Base-by-base conservation (phyloP, 2,888 invertebrate genomes). In the Campopleginae sp. region DNA sequence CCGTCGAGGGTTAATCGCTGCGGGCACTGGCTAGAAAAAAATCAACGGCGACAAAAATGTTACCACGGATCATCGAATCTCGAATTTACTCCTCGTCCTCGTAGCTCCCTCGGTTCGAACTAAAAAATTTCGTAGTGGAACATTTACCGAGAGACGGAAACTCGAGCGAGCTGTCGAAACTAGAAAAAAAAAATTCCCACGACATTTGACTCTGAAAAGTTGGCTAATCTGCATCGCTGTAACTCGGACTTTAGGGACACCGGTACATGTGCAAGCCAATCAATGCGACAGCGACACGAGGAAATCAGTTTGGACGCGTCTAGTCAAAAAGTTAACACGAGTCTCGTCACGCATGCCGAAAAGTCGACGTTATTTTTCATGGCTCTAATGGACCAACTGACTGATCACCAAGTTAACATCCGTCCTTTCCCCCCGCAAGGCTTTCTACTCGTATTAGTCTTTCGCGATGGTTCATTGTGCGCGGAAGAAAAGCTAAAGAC, bases 281-380 rank as follows among this genome's bases (percentile, higher is more conserved):
- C n/a, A 65, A 19, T 10, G 33, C 5, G 7, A 33, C 31, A 33
- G 33, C 5, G 7, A 33, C 31, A 33, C 61, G 54, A 54, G 71
- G 71, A 70, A 85, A 74, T 75, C 27, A 77, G 75, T 77, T 75
- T 71, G 63, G 51, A 86, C 84, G 82, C 84, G 82, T 79, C 78
- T 61, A 81, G 78, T 87, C 85, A 84, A 85, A 76, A 81, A 85
- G 87, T 88, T 87, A 87, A 88, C 87, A 86, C 84, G 85, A 77
- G 61, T 71, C 46, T 80, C 82, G 80, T 85, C 86, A 82, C 83
- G 65, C 70, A 63, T 58, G 19, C 8, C 4, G 27, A 76, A 51
- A 63, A 44, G 27, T 17, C 54, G 27, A 71, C 48, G 77, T 80
- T 80, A 86, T 85, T 83, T 82, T 84, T 87, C 87, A 87, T 38